Evolutionary conservation across 2,113 vertebrate species (phyloP), one percentile per base, ranked within the genome.

Genomic region (Atrichornis clamosus): DNA sequence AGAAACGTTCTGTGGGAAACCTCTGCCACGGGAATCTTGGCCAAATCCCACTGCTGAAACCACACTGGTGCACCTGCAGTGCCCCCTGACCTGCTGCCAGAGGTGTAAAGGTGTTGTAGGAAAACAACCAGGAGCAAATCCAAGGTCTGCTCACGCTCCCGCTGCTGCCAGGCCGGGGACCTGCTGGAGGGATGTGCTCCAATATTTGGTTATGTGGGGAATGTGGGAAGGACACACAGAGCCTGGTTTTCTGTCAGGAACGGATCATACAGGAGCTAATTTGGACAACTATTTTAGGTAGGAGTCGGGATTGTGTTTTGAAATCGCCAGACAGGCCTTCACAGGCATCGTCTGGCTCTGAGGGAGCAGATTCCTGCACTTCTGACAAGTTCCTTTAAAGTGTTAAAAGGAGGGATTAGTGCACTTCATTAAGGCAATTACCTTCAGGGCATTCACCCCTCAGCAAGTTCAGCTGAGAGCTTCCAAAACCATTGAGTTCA

Each of bases 1-100:
- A 68, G 62, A 33, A 79, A 68, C 0, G 5, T 2, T 15, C 7
- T 0, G 37, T 32, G 86, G 91, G 46, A 7, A 79, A 72, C 12
- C 55, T 52, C 37, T 12, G 87, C 80, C 9, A 27, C 0, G 1
- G 58, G 65, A n/a, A 14, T n/a, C 6, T 3, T 1, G 0, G 47
- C 56, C 70, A 37, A 32, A 37, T 4, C 4, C 7, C 9, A 13
- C n/a, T 0, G 19, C 63, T 3, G 22, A 15, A 49, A 52, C 30
- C 53, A 4, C 0, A 0, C 11, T 26, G 26, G 16, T 2, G 46
- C 23, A 23, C 4, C 70, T 7, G 42, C 33, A 2, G 3, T 13
- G 37, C 22, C 39, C 44, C 62, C 30, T 1, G 3, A 2, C 41
- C 19, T 1, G 11, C 35, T 5, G n/a, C 56, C 15, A 13, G 23